Evolutionary conservation across 2,113 vertebrate species (phyloP).

Genomic region (Sander lucioperca): DNA sequence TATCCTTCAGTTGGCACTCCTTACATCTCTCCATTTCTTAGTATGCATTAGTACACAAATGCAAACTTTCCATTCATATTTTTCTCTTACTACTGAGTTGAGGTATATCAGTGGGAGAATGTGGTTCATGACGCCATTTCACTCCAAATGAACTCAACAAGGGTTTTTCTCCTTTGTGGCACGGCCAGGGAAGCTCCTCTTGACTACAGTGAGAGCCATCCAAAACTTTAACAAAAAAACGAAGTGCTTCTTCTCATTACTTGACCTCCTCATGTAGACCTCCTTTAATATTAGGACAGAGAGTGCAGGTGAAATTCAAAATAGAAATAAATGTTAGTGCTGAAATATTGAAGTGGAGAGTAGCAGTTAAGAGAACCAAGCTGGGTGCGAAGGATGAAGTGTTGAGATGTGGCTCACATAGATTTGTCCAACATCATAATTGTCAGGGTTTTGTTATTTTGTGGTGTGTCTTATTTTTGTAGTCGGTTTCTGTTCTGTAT

Average conservation of each 20-base stretch:
- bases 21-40: conserved; percentile 71
- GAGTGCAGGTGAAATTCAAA: conserved; percentile 44
- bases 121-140: conserved; percentile 14
- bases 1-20: conserved; percentile 69
- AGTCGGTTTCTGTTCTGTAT: no score
- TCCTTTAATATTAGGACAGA: conserved; percentile 55
- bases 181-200: conserved; percentile 27
- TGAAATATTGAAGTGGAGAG: conserved; percentile 51
- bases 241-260: conserved; percentile 43
- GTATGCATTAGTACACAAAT: conserved; percentile 46
- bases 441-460: no score
- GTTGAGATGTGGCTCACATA: conserved; percentile 17
- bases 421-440: conserved; percentile 24
- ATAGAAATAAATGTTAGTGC: conserved; percentile 50
- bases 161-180: conserved; percentile 19
- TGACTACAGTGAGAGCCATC: conserved; percentile 29
- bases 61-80: neutral
- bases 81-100: neutral
- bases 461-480: no score
- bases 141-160: conserved; percentile 4
- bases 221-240: conserved; percentile 50
- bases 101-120: neutral
- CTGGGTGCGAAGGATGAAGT: conserved; percentile 8
- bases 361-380: neutral
- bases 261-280: conserved; percentile 46